Evolutionary conservation across 2,797 vertebrate species (phyloP).

Genomic region (Cyclopterus lumpus): DNA sequence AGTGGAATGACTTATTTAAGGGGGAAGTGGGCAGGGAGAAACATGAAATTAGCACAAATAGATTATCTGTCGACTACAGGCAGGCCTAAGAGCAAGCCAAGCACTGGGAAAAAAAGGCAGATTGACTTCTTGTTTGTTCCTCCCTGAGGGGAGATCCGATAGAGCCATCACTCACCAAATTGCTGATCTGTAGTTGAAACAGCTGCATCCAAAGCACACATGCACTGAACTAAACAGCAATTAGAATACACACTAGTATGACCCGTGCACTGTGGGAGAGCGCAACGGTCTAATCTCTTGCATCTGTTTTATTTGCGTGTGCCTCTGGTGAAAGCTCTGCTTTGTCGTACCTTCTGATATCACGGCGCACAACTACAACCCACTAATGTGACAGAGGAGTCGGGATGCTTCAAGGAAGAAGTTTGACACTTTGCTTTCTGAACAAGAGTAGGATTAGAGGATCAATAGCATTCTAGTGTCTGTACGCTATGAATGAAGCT

Average conservation of each 20-base stretch:
- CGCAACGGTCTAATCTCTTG: constrained; percentile 37
- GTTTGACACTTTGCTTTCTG: background rate
- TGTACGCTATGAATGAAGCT: background rate
- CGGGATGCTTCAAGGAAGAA: background rate
- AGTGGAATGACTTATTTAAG: constrained; percentile 82
- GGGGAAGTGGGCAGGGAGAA: constrained; percentile 76
- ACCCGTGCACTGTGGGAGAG: constrained; percentile 37
- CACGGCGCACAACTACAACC: background rate
- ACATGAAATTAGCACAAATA: constrained; percentile 87
- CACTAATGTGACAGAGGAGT: background rate
- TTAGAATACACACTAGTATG: constrained; percentile 58
- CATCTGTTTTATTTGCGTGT: constrained; percentile 24
- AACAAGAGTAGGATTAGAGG: background rate
- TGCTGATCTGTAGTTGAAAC: constrained; percentile 79
- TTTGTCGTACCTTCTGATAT: background rate
- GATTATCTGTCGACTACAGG: constrained; percentile 84
- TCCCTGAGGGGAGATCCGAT: constrained; percentile 76
- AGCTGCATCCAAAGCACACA: constrained; percentile 71
- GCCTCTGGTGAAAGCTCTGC: constrained; percentile 12
- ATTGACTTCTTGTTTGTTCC: constrained; percentile 81
- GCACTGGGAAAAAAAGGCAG: constrained; percentile 65
- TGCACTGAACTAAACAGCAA: constrained; percentile 51
- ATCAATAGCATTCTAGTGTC: background rate
- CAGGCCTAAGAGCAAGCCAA: constrained; percentile 72
- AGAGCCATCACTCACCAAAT: constrained; percentile 83